A percentile compares a stretch with the other conserved stretches of the same genome.
These are phyloP conservation scores for Poicephalus gulielmi DNA, from an alignment of 2,113 vertebrate species.

Conservation along the genomic window DNA sequence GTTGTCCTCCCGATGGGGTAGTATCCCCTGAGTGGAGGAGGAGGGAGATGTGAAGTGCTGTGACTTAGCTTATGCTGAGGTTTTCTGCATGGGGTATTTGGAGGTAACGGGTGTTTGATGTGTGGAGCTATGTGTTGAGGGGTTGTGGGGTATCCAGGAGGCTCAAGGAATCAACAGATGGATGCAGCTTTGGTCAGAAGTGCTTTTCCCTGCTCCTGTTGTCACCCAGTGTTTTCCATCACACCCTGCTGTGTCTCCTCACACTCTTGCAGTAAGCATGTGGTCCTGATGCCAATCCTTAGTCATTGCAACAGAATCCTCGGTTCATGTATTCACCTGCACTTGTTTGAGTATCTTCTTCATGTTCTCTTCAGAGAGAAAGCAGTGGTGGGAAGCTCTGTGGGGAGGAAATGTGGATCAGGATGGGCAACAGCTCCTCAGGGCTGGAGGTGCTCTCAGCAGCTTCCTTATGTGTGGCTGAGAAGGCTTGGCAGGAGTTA, in stretches of 20 bases:
- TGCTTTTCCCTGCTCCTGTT: neutral
- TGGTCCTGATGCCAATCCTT: neutral
- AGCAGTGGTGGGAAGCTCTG: neutral
- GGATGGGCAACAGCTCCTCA: accelerated
- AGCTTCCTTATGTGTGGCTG: neutral
- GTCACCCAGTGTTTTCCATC: neutral
- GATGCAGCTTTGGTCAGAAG: neutral
- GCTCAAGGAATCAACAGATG: neutral
- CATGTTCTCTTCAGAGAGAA: neutral
- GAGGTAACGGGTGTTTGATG: accelerated
- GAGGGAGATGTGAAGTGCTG: neutral
- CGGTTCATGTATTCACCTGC: neutral
- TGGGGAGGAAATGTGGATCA: neutral
- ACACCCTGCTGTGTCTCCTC: neutral
- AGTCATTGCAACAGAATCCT: neutral
- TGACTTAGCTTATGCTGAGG: neutral
- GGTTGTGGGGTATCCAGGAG: neutral
- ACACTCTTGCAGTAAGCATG: accelerated
- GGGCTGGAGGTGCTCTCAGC: neutral
- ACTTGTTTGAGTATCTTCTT: neutral
- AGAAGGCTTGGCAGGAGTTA: neutral
- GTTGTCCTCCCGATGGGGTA: accelerated
- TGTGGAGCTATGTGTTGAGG: accelerated
- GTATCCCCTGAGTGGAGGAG: neutral
- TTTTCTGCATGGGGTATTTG: neutral